Conservation (phyloP, 2,888 invertebrate species). For the Eilema griseolum region DNA sequence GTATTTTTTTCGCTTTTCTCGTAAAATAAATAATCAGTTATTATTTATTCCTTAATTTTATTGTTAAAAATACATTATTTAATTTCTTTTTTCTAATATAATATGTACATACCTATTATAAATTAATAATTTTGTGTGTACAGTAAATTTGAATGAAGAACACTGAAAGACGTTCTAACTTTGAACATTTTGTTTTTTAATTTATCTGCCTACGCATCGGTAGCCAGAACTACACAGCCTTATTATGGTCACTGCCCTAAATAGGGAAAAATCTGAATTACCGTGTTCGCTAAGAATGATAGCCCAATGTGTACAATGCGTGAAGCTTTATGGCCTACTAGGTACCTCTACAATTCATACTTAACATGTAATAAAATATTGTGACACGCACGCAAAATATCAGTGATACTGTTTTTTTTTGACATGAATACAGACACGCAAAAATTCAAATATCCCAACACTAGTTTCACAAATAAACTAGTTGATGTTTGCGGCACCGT, state of each 20-base stretch:
- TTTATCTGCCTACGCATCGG: neutral
- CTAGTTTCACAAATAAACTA: constrained; percentile 29
- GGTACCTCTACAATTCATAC: constrained; percentile 58
- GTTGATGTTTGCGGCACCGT: too few relatives aligned
- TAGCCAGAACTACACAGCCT: neutral
- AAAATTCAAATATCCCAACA: constrained; percentile 49
- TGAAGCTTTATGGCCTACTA: constrained; percentile 55
- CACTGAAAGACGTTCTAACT: neutral
- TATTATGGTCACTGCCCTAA: constrained; percentile 3
- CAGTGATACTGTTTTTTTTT: constrained; percentile 63
- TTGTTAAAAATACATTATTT: neutral
- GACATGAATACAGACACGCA: constrained; percentile 55
- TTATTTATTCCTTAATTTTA: neutral
- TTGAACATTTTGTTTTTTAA: neutral
- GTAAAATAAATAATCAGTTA: neutral
- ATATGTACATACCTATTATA: too few relatives aligned
- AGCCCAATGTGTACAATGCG: constrained; percentile 45
- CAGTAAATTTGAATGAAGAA: neutral
- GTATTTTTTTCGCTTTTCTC: neutral
- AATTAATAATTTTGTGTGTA: neutral
- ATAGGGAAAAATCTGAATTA: constrained; percentile 12
- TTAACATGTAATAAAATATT: constrained; percentile 65
- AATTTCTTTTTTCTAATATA: too few relatives aligned
- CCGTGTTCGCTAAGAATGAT: constrained; percentile 44
- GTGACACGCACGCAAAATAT: constrained; percentile 57